Base-by-base conservation (phyloP, 2,888 invertebrate genomes). In the Macropis europaea region DNA sequence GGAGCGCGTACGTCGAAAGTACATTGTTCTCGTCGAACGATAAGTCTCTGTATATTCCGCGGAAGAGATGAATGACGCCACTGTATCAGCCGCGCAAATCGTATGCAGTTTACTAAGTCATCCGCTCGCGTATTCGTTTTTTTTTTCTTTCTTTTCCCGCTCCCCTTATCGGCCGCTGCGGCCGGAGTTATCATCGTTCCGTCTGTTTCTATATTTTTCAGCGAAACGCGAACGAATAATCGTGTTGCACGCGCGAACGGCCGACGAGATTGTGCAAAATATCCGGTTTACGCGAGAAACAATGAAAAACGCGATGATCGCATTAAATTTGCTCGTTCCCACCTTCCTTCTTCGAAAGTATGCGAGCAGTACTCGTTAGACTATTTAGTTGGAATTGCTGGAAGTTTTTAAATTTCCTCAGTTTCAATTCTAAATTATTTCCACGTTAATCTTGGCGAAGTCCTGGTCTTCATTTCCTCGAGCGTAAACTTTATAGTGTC, bases 1-100 rank as follows among this genome's bases (percentile, higher is more conserved):
- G 22, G 56, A 22, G 26, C 9, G 40, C n/a, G 4, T 22, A 59
- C 57, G 50, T n/a, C n/a, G 28, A 24, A 53, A 45, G 53, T 32
- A 53, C 53, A 76, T 76, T 73, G 73, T 76, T 64, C 61, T 64
- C 54, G 57, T 4, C 26, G 24, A 32, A 50, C 50, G 63, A 76
- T 76, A 71, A 76, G n/a, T 24, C 56, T 59, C 38, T 30, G 38
- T 30, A 36, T 60, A 48, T 72, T 61, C 61, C 32, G 7, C 47
- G 47, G 13, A 19, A 57, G 42, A 53, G 57, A 63, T 67, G 66
- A 75, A 66, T 60, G 42, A 42, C 61, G 61, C 50, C 40, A 36
- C 54, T 61, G 56, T 61, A 61, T 71, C 61, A 42, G 13, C 28
- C 19, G 24, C 30, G 32, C 53, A 61, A 50, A 50, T 68, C 61